Evolutionary conservation across 2,888 invertebrate genomes (phyloP), one percentile per base, ranked within the genome.

Genomic region (Pseudoips prasinana): DNA sequence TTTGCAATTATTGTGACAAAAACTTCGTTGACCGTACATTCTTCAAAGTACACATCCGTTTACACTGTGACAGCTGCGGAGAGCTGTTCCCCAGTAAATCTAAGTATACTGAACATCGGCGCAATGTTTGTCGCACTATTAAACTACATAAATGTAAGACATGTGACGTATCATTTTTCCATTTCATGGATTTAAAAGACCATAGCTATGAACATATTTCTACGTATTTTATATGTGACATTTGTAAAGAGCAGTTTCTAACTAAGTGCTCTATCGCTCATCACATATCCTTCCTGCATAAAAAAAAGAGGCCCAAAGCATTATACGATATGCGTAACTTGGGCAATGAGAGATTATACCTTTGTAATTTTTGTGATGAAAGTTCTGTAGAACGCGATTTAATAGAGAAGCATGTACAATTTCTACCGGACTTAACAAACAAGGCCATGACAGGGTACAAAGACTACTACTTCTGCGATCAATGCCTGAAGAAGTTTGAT

Each of bases 1-100:
- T 82, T n/a, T 88, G 87, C 38, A 52, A 82, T 39, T 87, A 85
- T 33, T 88, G 87, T 36, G 54, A 61, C 5, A 85, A 74, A 38
- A 74, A 69, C 4, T 87, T 86, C 40, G 65, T 67, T 1, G 82
- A 86, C 36, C 64, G 84, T 22, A 77, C 70, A 53, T 73, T 84
- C 19, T 87, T 87, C 19, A 87, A 87, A 64, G 70, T 82, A 0
- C 87, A 88, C 29, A 75, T 87, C 0, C 78, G 73, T 33, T 31
- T 85, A n/a, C 87, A 88, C 22, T 87, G 86, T 23, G 77, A 83
- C 24, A 36, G 69, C 0, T 87, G 87, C 8, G 66, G 72, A 0
- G 3, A 49, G 0, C 46, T 82, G 0, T 59, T 77, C 1, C 50
- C 55, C 0, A 79, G 51, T 38, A 77, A 69, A 46, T 37, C 55